Evolutionary conservation across 2,113 vertebrate genomes (phyloP).

Genomic region (Bubo blakistoni): DNA sequence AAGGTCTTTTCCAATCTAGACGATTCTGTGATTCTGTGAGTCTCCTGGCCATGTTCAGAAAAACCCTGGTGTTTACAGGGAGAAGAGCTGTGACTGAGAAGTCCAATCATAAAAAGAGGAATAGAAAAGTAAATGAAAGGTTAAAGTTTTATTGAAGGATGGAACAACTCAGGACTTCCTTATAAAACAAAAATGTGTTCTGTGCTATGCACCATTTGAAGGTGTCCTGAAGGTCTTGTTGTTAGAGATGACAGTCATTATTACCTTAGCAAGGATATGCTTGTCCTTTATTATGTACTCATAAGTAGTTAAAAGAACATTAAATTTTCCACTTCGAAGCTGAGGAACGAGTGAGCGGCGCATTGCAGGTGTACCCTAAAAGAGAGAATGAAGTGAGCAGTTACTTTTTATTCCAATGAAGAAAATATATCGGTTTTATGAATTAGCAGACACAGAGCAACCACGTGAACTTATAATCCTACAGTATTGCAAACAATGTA

Average conservation of each 20-base stretch:
- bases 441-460: background rate
- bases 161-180: background rate
- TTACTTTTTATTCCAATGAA: background rate
- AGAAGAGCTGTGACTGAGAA: background rate
- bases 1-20: too few relatives aligned
- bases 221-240: background rate
- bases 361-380: slow-evolving; percentile 91
- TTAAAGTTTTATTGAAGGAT: background rate
- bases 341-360: slow-evolving; percentile 91
- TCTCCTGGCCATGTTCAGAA: background rate
- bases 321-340: slow-evolving; percentile 95
- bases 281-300: slow-evolving; percentile 99
- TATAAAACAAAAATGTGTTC: background rate
- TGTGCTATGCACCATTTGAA: background rate
- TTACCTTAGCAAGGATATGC: slow-evolving; percentile 98
- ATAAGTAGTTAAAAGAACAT: slow-evolving; percentile 94
- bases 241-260: background rate
- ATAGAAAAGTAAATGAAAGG: background rate
- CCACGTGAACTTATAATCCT: background rate
- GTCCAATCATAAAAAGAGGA: background rate
- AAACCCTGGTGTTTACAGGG: background rate
- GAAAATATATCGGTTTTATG: background rate
- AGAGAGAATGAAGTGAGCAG: background rate
- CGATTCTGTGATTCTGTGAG: background rate
- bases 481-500: background rate